Conservation (phyloP, 2,113 vertebrate species). For the Deroptyus accipitrinus region DNA sequence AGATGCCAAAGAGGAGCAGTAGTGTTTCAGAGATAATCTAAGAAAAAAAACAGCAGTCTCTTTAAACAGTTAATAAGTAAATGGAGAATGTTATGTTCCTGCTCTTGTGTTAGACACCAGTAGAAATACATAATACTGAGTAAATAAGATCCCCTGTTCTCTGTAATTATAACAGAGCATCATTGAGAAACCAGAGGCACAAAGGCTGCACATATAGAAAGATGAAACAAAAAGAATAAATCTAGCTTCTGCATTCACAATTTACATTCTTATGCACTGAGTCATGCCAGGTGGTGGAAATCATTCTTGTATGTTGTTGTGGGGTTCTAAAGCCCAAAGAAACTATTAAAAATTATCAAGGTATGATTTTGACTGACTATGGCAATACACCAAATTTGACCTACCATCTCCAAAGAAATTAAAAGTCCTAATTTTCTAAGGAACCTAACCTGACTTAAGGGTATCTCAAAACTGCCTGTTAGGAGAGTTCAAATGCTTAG, state of each 20-base stretch:
- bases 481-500: not conserved
- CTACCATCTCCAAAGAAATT: not conserved
- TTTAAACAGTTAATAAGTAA: not conserved
- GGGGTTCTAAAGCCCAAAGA: not conserved
- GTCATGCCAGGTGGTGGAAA: not conserved
- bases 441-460: not conserved
- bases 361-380: not conserved
- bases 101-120: not conserved
- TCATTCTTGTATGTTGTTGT: not conserved
- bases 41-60: not conserved
- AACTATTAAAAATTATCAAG: not conserved
- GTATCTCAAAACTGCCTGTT: not conserved
- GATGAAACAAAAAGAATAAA: not conserved
- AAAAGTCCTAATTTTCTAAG: not conserved
- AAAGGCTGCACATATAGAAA: not conserved
- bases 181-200: not conserved
- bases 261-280: not conserved
- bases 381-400: not conserved
- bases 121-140: not conserved
- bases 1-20: not conserved
- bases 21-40: not conserved
- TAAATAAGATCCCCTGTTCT: not conserved
- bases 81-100: not conserved
- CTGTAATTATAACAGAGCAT: not conserved
- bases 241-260: not conserved